Percentiles rank a stretch among this genome's conserved stretches.
phyloP scores from a whole-genome alignment of 2,113 vertebrate genomes.

The Colius striatus region DNA sequence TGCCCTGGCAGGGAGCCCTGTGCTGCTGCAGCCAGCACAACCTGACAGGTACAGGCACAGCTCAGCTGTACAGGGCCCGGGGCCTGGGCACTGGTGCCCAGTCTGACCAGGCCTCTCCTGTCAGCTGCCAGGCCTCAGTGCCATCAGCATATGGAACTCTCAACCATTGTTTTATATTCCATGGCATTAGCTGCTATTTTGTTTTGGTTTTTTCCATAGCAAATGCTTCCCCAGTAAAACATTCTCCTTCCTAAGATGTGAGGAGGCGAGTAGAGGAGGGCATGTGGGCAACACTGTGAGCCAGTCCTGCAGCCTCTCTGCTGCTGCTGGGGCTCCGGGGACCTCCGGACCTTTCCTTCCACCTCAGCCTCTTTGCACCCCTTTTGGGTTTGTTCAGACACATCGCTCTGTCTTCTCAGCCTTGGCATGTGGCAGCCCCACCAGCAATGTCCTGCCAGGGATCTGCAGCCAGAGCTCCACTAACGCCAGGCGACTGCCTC shows the following conservation, averaged over 20 bases:
- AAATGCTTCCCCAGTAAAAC: background rate
- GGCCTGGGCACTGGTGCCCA: background rate
- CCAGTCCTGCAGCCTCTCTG: background rate
- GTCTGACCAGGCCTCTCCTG: background rate
- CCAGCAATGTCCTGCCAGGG: background rate
- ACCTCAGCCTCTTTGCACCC: background rate
- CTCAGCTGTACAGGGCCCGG: fast-evolving
- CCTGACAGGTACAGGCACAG: fast-evolving
- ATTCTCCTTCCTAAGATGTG: background rate
- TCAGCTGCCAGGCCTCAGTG: background rate
- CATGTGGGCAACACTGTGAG: background rate
- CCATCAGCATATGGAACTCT: background rate
- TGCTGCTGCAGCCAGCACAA: fast-evolving
- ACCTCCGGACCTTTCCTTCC: background rate
- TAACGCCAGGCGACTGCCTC: background rate
- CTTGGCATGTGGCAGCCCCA: background rate
- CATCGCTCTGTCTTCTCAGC: background rate
- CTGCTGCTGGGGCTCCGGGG: background rate
- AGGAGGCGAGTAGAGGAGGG: background rate
- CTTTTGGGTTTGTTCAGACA: background rate
- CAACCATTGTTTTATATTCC: background rate
- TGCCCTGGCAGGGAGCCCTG: background rate
- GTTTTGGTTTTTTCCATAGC: background rate
- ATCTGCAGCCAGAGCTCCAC: background rate
- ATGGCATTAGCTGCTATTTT: background rate